A percentile compares a stretch with the other conserved stretches of the same genome.
These are phyloP conservation scores for Tetranychus truncatus DNA, from an alignment of 2,888 invertebrate genomes.

Conservation along the genomic window DNA sequence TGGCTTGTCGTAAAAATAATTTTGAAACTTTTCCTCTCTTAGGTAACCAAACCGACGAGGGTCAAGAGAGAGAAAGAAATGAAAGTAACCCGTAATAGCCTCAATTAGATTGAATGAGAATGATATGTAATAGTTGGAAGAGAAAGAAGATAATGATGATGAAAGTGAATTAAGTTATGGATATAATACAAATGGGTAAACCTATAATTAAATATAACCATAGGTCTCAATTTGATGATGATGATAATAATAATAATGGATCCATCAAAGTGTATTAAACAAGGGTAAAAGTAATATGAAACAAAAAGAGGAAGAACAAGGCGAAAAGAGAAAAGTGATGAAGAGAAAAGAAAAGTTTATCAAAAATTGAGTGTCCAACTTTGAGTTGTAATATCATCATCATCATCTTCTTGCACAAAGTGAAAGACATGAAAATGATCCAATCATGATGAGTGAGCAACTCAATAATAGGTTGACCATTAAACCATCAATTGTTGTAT, in stretches of 20 bases:
- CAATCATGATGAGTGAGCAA: too few relatives aligned
- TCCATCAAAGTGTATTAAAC: background rate
- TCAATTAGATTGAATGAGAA: background rate
- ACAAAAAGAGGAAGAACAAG: background rate
- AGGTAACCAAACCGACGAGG: background rate
- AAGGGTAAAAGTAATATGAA: background rate
- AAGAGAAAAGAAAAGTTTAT: background rate
- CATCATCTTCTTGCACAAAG: background rate
- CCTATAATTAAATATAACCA: background rate
- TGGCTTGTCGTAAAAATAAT: background rate
- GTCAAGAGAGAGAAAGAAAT: background rate
- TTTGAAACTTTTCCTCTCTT: background rate
- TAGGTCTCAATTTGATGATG: conserved; percentile 5
- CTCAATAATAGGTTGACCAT: too few relatives aligned
- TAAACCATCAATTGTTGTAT: too few relatives aligned
- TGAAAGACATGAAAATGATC: too few relatives aligned
- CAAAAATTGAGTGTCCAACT: background rate
- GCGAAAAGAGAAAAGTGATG: background rate
- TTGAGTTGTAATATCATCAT: background rate
- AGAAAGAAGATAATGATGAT: background rate
- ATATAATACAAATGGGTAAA: background rate
- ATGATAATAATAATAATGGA: conserved; percentile 3
- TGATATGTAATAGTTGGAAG: background rate
- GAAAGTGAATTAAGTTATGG: background rate
- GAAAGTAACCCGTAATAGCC: background rate